Evolutionary conservation across 2,797 vertebrate genomes (phyloP), one percentile per base, ranked within the genome.

Genomic region (Apogon talboti): DNA sequence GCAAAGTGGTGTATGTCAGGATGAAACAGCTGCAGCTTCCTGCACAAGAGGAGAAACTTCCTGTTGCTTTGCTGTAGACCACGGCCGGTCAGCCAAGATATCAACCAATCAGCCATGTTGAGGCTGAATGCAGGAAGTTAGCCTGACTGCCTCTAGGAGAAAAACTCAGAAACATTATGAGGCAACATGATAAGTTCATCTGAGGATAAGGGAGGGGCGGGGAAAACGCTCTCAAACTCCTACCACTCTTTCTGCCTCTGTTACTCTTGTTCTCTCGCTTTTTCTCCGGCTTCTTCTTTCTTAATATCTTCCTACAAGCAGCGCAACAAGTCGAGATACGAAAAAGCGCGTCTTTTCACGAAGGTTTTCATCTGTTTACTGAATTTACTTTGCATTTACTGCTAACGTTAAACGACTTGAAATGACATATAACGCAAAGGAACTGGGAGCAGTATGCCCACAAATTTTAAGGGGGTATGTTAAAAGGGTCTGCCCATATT

Each of bases 161-260:
- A 85, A 86, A 84, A 86, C 85, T 85, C 88, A 78, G 78, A 89
- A 89, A 82, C 87, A 88, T 89, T 88, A 92, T 93, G 93, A 93
- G 87, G 90, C 91, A 94, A 92, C 91, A 89, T 78, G 91, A 91
- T 88, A 93, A 94, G 93, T 94, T 94, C 93, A 93, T 94, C 90
- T 94, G 91, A 94, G 93, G 93, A 94, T 92, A 94, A 79, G 84
- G 74, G 82, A 83, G 85, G 89, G 88, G 92, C 87, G 89, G 90
- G 85, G 90, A 82, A 64, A 85, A 66, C 69, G 68, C 83, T 74
- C 84, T 86, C 74, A 80, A 80, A 85, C 86, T 87, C 84, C 88
- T 87, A 79, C 79, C 87, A 83, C 87, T 85, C 81, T 79, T 63
- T 89, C 70, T 86, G 73, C 86, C 79, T 88, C 81, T 85, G 66